phyloP scores from a whole-genome alignment of 2,888 invertebrate species.

The Erebia ligea region DNA sequence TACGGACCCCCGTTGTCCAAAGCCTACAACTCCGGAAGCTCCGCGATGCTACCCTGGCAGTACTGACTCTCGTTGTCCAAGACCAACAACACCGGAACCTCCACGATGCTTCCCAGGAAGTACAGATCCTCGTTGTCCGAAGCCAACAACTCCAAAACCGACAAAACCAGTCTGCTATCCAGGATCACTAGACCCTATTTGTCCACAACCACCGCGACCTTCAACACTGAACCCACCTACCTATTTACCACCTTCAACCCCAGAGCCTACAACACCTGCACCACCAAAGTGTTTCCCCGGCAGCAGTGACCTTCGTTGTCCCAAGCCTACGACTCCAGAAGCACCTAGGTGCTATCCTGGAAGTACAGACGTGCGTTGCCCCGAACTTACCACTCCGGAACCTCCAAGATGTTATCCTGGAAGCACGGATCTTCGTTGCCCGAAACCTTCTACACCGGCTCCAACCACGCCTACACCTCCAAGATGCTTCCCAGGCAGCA shows the following conservation, averaged over 20 bases:
- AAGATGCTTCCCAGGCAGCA: not conserved
- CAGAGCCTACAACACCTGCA: constrained; percentile 13
- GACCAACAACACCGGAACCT: not conserved
- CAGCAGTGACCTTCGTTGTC: constrained; percentile 61
- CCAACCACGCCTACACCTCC: not conserved
- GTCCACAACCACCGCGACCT: not conserved
- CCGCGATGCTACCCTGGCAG: too few species aligned
- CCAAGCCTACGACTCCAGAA: constrained; percentile 46
- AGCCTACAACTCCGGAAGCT: too few species aligned
- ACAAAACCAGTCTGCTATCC: not conserved
- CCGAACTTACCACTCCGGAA: not conserved
- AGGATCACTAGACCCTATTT: not conserved
- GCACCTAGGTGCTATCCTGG: not conserved
- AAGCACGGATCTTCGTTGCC: not conserved
- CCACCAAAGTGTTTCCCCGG: constrained; percentile 50
- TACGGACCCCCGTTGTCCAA: constrained; percentile 40
- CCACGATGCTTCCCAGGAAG: not conserved
- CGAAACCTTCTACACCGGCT: not conserved
- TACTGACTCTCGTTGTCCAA: too few species aligned
- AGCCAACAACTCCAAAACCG: not conserved
- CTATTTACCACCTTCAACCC: not conserved
- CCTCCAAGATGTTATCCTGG: not conserved
- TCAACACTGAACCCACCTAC: not conserved
- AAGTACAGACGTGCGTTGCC: not conserved
- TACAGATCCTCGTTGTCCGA: not conserved